Evolutionary conservation across 2,113 vertebrate genomes (phyloP), one percentile per base, ranked within the genome.

Genomic region (Boulengerochromis microlepis): DNA sequence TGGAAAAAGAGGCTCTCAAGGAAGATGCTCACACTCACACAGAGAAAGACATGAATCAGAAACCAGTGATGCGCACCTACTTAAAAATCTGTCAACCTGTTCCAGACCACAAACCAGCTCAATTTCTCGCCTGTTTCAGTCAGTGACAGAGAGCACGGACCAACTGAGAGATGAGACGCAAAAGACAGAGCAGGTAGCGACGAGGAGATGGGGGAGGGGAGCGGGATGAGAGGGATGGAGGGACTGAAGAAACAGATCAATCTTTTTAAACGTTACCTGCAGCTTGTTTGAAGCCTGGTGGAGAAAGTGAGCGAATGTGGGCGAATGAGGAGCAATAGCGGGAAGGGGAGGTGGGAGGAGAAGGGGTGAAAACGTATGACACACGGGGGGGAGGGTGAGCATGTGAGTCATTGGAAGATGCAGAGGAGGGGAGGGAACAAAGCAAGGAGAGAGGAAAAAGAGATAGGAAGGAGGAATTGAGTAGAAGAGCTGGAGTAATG

Each of bases 221-320:
- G 33, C 19, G 7, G 61, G 83, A 83, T 80, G 11, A 45, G 83
- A 87, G 47, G 82, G 76, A 94, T 86, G 92, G 78, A 89, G 83
- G 69, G 40, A 71, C 90, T 18, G 47, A 82, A 91, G 82, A 85
- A 91, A 91, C 81, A 90, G 82, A 95, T 95, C 81, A 89, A 91
- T 95, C 86, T 91, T 92, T 92, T 92, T 87, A 87, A 89, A 80
- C 47, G 24, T 96, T 96, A 96, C 96, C 96, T 96, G 95, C 93
- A 92, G 94, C 31, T 83, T 87, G 90, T 92, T 93, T 91, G 93
- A 87, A 92, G 94, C 84, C 94, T 90, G 86, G 40, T 69, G 86
- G 90, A 93, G 91, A 90, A 93, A 90, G 91, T 86, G 85, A 93
- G 86, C 61, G 69, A 56, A 86, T 90, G 91, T 82, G 82, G 80